Base-by-base conservation (phyloP, 1,140 invertebrate species). In the Plectrocnemia conspersa region DNA sequence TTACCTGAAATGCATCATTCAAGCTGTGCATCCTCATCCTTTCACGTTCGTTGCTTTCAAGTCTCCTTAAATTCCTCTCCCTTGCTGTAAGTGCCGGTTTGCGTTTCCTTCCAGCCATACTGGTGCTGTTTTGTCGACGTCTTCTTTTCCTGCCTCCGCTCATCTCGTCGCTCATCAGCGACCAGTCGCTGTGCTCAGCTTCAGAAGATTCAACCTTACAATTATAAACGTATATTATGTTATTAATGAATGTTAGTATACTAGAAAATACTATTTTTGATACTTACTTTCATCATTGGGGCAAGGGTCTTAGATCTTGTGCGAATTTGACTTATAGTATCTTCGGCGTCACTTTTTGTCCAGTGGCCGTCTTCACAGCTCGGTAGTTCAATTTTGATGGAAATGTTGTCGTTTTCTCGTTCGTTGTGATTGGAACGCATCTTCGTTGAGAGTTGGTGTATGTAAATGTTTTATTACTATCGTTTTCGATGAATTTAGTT, bases 1-100 rank as follows among this genome's bases (percentile, higher is more conserved):
- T 57, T 74, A 84, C 83, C 78, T 90, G 84, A 68, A 92, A 93
- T 4, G 89, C 90, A 67, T 91, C 89, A 66, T 92, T 92, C 46
- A 92, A 77, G 35, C 84, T 86, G 70, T 92, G 90, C 89, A 93
- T 93, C 62, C 90, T 77, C 81, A 89, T 87, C 59, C 89, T 73
- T 69, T 93, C 89, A 54, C 89, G 72, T 68, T 93, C 89, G 71
- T 93, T 93, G 64, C 87, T 90, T 70, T 92, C 89, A 36, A 92
- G 75, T 36, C 90, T 77, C 21, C 89, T 77, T 16, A 90, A 66
- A 67, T 91, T 92, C 56, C 88, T 76, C 65, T 93, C 89, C 24
- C 88, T 76, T 9, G 88, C 86, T 52, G 81, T 86, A 22, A 88
- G 74, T 1, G 80, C 80, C 27, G 82, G 84, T 69, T 87, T 83